These are phyloP conservation scores for Frankliniella fusca DNA, from an alignment of 2,888 invertebrate species.

Conservation along the genomic window DNA sequence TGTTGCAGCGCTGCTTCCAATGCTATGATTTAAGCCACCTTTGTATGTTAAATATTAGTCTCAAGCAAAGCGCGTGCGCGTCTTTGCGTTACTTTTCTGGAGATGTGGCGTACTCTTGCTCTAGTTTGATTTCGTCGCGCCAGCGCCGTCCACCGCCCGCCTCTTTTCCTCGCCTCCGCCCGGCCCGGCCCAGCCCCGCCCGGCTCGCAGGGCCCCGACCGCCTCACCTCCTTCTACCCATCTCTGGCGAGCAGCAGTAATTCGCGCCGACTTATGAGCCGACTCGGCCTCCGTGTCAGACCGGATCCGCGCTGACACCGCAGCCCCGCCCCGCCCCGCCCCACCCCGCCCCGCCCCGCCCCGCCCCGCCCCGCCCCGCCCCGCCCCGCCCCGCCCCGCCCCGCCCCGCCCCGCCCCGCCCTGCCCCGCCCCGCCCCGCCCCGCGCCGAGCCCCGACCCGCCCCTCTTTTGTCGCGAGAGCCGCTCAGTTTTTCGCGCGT, in stretches of 20 bases:
- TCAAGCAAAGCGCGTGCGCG: not conserved
- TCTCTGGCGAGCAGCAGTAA: not conserved
- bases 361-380: not conserved
- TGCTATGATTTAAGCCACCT: no score
- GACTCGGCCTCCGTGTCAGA: slow-evolving; percentile 12
- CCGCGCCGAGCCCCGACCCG: no score
- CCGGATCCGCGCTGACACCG: slow-evolving; percentile 1
- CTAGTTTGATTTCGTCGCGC: not conserved
- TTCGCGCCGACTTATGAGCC: not conserved
- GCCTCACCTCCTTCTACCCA: not conserved
- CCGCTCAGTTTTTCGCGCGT: no score
- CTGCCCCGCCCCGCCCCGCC: not conserved
- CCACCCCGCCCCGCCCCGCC: not conserved
- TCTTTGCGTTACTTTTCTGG: not conserved
- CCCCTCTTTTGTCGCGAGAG: no score
- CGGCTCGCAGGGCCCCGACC: no score
- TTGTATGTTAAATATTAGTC: not conserved
- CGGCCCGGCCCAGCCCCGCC: not conserved
- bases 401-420: not conserved
- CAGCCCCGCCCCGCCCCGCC: not conserved
- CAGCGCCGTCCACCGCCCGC: not conserved
- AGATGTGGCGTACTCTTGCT: no score
- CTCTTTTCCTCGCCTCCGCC: not conserved
- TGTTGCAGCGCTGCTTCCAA: no score
- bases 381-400: not conserved